phyloP scores from a whole-genome alignment of 2,888 invertebrate species.

The Rhorus exstirpatorius region DNA sequence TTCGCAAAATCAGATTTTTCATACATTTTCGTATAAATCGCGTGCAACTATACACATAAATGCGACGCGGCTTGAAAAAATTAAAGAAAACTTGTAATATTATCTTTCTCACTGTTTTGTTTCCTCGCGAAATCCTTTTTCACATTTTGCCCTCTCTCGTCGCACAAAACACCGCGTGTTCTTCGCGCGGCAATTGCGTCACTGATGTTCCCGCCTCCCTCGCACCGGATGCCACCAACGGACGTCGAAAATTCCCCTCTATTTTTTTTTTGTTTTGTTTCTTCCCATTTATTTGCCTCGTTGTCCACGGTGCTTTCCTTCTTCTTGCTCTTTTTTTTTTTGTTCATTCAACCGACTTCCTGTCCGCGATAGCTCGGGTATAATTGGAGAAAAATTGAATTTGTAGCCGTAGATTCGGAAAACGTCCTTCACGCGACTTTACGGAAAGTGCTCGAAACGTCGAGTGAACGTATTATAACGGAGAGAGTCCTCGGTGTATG shows the following conservation, averaged over 20 bases:
- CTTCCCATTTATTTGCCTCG: slow-evolving; percentile 33
- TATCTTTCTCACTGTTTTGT: neutral
- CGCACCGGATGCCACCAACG: slow-evolving; percentile 81
- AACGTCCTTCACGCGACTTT: slow-evolving; percentile 50
- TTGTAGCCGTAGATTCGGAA: slow-evolving; percentile 66
- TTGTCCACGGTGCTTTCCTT: slow-evolving; percentile 33
- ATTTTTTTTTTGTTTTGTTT: slow-evolving; percentile 66
- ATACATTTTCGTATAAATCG: too few relatives aligned
- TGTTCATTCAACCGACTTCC: slow-evolving; percentile 74
- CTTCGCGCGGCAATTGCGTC: slow-evolving; percentile 69
- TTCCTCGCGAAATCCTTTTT: slow-evolving; percentile 1
- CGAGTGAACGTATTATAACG: slow-evolving; percentile 11
- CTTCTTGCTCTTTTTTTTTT: slow-evolving; percentile 51
- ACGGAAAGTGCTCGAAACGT: slow-evolving; percentile 21
- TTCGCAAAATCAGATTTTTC: too few relatives aligned
- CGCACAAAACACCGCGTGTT: slow-evolving; percentile 24
- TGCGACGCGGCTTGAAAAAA: too few relatives aligned
- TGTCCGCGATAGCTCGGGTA: slow-evolving; percentile 69
- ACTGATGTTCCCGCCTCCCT: slow-evolving; percentile 71
- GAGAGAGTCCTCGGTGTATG: neutral
- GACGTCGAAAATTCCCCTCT: slow-evolving; percentile 79
- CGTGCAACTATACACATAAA: too few relatives aligned
- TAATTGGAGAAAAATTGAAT: slow-evolving; percentile 79
- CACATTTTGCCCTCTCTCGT: neutral
- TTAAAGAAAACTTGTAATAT: too few relatives aligned